A percentile compares a stretch with the other conserved stretches of the same genome.
Conservation (phyloP, 2,113 vertebrate genomes). For the Bagarius yarrelli region DNA sequence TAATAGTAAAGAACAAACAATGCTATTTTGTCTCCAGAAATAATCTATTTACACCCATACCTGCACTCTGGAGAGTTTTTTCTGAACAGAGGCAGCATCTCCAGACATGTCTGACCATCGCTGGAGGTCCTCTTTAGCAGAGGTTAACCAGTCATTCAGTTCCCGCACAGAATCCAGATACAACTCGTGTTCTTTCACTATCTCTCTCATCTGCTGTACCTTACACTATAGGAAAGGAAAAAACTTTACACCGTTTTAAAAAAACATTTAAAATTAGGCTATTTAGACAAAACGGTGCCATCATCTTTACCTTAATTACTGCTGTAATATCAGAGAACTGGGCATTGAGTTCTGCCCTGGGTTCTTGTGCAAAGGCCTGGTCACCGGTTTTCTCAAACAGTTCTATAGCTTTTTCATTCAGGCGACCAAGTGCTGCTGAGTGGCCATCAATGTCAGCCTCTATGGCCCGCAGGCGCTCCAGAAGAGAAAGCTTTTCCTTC, state of each 20-base stretch:
- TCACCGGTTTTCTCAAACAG: conserved; percentile 85
- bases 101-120: conserved; percentile 92
- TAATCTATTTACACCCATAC: conserved; percentile 63
- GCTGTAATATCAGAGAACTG: conserved; percentile 86
- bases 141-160: conserved; percentile 92
- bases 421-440: conserved; percentile 65
- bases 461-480: conserved; percentile 84
- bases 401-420: conserved; percentile 78
- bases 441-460: conserved; percentile 84
- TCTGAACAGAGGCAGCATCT: conserved; percentile 80
- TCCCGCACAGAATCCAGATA: conserved; percentile 90
- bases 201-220: conserved; percentile 85
- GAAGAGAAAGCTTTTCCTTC: conserved; percentile 85
- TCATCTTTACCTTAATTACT: conserved; percentile 80
- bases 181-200: conserved; percentile 87
- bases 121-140: conserved; percentile 93
- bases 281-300: not conserved
- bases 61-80: conserved; percentile 87
- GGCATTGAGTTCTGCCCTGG: conserved; percentile 79
- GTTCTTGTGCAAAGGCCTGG: conserved; percentile 75
- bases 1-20: not conserved
- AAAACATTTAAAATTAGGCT: too few relatives aligned
- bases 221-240: conserved; percentile 75
- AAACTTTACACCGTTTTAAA: not conserved
- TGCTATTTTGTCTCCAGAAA: not conserved